These are phyloP conservation scores for Drosophila mulleri DNA, from an alignment of 2,888 invertebrate genomes.

Conservation along the genomic window DNA sequence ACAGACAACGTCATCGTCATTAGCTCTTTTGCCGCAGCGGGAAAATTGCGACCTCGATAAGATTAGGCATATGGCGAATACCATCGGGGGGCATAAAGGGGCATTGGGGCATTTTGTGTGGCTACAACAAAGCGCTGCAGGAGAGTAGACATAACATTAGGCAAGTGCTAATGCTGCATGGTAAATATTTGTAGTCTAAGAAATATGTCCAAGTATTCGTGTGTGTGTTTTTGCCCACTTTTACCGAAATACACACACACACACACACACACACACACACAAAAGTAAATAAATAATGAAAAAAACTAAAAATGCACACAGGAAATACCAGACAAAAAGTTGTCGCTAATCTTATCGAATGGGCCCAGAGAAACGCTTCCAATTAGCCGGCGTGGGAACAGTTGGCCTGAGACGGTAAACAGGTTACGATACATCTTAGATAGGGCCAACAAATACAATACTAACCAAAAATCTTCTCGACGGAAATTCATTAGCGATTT, in stretches of 20 bases:
- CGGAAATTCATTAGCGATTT: conserved; percentile 74
- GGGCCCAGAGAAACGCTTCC: conserved; percentile 58
- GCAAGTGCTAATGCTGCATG: conserved; percentile 56
- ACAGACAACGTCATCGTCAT: conserved; percentile 62
- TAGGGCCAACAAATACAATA: conserved; percentile 34
- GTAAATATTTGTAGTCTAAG: conserved; percentile 68
- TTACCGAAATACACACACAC: conserved; percentile 45
- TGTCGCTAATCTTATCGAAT: conserved; percentile 81
- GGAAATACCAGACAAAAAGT: conserved; percentile 76
- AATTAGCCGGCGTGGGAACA: conserved; percentile 78
- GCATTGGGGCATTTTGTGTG: conserved; percentile 37
- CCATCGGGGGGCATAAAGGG: conserved; percentile 13
- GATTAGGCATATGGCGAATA: conserved; percentile 60
- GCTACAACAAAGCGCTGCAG: conserved; percentile 54
- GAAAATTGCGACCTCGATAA: conserved; percentile 74
- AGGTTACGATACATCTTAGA: conserved; percentile 64
- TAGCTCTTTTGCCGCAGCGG: conserved; percentile 62
- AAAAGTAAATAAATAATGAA: conserved; percentile 18
- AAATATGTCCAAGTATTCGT: conserved; percentile 49
- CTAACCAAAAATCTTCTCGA: conserved; percentile 42
- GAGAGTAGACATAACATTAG: conserved; percentile 58
- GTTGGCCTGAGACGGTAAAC: conserved; percentile 48
- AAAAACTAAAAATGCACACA: conserved; percentile 57
- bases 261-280: conserved; percentile 41
- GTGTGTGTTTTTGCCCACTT: conserved; percentile 53